Evolutionary conservation across 2,113 vertebrate species (phyloP).

Genomic region (Atrichornis clamosus): DNA sequence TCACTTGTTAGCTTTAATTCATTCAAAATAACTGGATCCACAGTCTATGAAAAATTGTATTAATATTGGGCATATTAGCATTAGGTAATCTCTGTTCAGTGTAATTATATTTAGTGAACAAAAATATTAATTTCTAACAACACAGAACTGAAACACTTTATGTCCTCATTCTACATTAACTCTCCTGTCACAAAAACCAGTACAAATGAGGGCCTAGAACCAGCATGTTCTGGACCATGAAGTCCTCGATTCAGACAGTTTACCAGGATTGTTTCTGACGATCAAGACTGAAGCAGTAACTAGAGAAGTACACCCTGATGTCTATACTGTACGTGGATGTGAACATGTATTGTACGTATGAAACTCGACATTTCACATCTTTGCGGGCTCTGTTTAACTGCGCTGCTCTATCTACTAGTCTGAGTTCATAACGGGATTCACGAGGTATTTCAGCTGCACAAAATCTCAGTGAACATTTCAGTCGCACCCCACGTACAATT

Average conservation of each 20-base stretch:
- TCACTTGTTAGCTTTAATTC: not conserved
- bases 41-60: not conserved
- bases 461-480: not conserved
- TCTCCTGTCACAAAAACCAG: not conserved
- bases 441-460: not conserved
- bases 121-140: not conserved
- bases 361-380: not conserved
- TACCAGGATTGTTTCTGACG: not conserved
- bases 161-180: not conserved
- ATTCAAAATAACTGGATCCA: not conserved
- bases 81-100: not conserved
- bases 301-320: not conserved
- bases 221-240: not conserved
- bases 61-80: not conserved
- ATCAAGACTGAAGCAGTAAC: not conserved
- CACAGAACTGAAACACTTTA: not conserved
- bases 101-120: not conserved
- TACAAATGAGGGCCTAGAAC: not conserved
- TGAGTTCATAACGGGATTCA: not conserved
- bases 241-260: not conserved
- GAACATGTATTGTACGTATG: not conserved
- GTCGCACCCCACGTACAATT: not conserved
- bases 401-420: not conserved
- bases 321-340: fast-evolving
- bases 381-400: not conserved